Evolutionary conservation across 2,797 vertebrate species (phyloP), one percentile per base, ranked within the genome.

Genomic region (Tokudaia muenninki): DNA sequence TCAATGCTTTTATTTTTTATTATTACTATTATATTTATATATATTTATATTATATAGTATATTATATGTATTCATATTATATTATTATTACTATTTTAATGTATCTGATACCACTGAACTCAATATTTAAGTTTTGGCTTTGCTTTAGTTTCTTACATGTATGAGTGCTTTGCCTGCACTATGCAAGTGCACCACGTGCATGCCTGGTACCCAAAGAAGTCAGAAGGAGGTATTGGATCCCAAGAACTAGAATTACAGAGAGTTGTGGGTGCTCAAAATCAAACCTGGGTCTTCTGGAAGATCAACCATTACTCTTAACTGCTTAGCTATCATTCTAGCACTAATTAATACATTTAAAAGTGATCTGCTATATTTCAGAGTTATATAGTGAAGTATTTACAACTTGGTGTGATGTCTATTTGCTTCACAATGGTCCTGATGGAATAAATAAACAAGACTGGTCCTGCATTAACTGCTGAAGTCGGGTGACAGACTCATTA

Each of bases 361-460:
- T 87, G 6, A 92, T 72, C 57, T 81, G 21, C 70, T 94, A 63
- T 34, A 29, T 87, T 94, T 94, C 26, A 95, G 63, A 94, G 57
- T 82, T 37, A 96, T 1, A 94, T 6, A 91, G 0, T 75, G 17
- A 93, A 94, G 83, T 81, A 91, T 12, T 92, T 52, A 90, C 13
- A 87, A 31, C 11, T 79, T 50, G 90, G 67, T 65, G 79, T 29
- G 21, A 50, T 37, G 12, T 92, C 4, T 19, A 77, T n/a, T 87
- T 94, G 17, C 37, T 90, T 96, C 44, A 93, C 92, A 95, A 91
- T 72, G 52, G 90, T 83, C 55, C 72, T 44, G n/a, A 26, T n/a
- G 1, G 57, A 4, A 92, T 12, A 6, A 14, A 22, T 65, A 79
- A 93, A 92, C 31, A 86, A 96, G 74, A 81, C 22, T 37, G 37